Percentiles rank a stretch among this genome's conserved stretches.
Evolutionary conservation across 2,113 vertebrate genomes (phyloP).

Genomic region (Trichechus manatus): DNA sequence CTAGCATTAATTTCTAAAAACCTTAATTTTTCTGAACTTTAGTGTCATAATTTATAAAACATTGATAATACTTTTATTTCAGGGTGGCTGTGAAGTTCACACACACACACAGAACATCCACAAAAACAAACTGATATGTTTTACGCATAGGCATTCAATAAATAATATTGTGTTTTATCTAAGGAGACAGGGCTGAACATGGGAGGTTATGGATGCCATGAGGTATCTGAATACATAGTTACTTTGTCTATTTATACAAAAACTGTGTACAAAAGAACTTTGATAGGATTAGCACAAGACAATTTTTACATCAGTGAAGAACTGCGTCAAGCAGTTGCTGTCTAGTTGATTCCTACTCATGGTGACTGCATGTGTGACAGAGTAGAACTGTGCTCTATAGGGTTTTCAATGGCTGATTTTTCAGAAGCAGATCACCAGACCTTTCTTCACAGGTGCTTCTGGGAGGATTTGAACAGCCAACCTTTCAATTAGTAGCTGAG

Average conservation of each 20-base stretch:
- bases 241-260: neutral
- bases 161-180: neutral
- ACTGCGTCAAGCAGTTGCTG: neutral
- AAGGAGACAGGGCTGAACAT: neutral
- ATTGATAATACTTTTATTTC: neutral
- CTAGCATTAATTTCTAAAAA: neutral
- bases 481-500: neutral
- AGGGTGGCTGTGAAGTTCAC: neutral
- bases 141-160: neutral
- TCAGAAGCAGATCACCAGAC: neutral
- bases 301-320: neutral
- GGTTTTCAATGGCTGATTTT: neutral
- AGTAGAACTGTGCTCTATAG: neutral
- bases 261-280: neutral
- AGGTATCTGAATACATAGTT: neutral
- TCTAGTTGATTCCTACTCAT: neutral
- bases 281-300: neutral
- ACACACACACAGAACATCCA: neutral
- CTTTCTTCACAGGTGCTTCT: neutral
- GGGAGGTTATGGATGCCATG: neutral
- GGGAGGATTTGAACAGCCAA: neutral
- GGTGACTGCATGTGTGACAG: neutral
- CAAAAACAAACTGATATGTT: neutral
- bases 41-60: conserved; percentile 1
- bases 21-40: neutral